Conservation (phyloP, 2,888 invertebrate species). For the Sepioteuthis lessoniana region DNA sequence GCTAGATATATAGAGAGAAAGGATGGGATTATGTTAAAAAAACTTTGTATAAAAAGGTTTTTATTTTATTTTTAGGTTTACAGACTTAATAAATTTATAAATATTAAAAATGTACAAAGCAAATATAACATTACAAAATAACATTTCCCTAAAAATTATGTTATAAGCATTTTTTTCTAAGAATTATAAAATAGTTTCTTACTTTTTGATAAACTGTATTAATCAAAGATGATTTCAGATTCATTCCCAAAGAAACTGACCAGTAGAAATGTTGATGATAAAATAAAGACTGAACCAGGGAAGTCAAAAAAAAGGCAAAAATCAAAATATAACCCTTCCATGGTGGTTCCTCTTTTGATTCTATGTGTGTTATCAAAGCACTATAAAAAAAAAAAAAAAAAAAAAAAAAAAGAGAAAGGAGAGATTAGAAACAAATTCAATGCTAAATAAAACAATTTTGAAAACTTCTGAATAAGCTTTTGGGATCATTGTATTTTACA, state of each 20-base stretch:
- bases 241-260: constrained; percentile 86
- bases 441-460: too few relatives aligned
- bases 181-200: constrained; percentile 35
- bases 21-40: too few relatives aligned
- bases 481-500: too few relatives aligned
- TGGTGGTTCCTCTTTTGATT: constrained; percentile 64
- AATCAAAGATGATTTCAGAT: constrained; percentile 90
- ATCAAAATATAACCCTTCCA: constrained; percentile 94
- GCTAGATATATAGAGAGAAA: too few relatives aligned
- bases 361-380: constrained; percentile 66
- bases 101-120: too few relatives aligned
- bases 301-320: constrained; percentile 83
- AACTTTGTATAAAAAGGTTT: too few relatives aligned
- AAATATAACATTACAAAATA: too few relatives aligned
- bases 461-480: too few relatives aligned
- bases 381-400: constrained; percentile 57
- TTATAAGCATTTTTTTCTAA: neutral
- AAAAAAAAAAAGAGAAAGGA: neutral
- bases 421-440: too few relatives aligned
- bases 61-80: too few relatives aligned
- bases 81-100: too few relatives aligned
- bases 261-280: constrained; percentile 92
- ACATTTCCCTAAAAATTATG: too few relatives aligned
- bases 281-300: constrained; percentile 87
- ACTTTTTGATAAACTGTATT: constrained; percentile 90